A percentile compares a stretch with the other conserved stretches of the same genome.
Evolutionary conservation across 2,888 invertebrate species (phyloP).

Genomic region (Blastobasis adustella): DNA sequence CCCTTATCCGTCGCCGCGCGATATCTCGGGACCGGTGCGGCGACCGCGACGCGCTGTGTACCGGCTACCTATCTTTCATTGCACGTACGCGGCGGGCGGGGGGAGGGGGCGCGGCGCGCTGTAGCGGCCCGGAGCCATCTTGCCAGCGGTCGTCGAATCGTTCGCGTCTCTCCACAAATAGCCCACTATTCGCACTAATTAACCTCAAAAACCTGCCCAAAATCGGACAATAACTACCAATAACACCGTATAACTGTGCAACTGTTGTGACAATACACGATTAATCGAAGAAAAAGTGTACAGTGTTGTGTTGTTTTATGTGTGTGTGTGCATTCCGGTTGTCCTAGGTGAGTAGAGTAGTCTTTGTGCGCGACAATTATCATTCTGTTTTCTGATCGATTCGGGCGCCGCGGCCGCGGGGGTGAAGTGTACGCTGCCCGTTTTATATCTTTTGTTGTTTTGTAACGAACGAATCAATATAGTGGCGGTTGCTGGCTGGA

Average conservation of each 20-base stretch:
- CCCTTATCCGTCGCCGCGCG: not conserved
- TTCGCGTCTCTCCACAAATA: conserved; percentile 66
- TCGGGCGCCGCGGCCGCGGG: conserved; percentile 64
- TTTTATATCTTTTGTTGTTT: conserved; percentile 74
- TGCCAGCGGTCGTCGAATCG: conserved; percentile 67
- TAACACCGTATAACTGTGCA: conserved; percentile 32
- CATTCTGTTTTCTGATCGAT: conserved; percentile 62
- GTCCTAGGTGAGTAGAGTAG: conserved; percentile 66
- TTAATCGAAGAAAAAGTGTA: conserved; percentile 27
- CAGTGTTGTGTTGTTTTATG: conserved; percentile 53
- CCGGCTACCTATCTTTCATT: conserved; percentile 73
- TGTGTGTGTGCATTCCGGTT: conserved; percentile 63
- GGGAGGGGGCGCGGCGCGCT: conserved; percentile 51
- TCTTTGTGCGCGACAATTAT: conserved; percentile 75
- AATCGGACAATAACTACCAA: conserved; percentile 39
- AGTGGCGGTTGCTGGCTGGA: conserved; percentile 41
- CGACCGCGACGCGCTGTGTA: conserved; percentile 42
- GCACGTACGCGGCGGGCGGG: conserved; percentile 70
- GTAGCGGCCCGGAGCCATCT: conserved; percentile 67
- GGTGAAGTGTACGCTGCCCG: conserved; percentile 53
- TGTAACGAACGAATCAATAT: conserved; percentile 67
- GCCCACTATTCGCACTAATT: conserved; percentile 68
- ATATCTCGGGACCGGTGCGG: conserved; percentile 38
- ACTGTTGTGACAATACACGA: conserved; percentile 19
- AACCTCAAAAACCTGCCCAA: conserved; percentile 50